Conservation (phyloP, 2,113 vertebrate genomes). For the Larimichthys polyactis region DNA sequence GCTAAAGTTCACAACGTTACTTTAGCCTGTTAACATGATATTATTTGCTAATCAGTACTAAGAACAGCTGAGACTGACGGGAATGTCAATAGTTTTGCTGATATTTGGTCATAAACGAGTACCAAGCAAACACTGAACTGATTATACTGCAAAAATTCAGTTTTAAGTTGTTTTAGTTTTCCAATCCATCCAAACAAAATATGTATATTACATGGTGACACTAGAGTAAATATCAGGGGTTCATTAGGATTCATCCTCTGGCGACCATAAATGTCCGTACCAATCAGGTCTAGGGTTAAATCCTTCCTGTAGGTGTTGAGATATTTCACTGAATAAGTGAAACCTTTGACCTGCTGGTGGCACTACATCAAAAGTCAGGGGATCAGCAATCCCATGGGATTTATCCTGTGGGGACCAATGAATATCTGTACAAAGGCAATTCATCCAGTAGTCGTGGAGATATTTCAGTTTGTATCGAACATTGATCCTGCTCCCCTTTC, state of each 20-base stretch:
- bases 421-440: background rate
- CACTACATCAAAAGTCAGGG: background rate
- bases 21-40: background rate
- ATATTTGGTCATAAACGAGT: background rate
- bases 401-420: background rate
- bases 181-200: background rate
- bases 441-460: background rate
- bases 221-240: background rate
- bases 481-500: too few species aligned
- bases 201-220: background rate
- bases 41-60: background rate
- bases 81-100: background rate
- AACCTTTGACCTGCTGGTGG: background rate
- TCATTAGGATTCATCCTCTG: background rate
- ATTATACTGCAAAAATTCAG: background rate
- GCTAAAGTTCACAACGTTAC: background rate
- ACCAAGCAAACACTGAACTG: background rate
- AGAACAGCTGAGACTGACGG: background rate
- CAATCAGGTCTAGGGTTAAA: too few species aligned
- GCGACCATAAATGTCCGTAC: too few species aligned
- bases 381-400: background rate
- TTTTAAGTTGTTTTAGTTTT: too few species aligned
- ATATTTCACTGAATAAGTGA: background rate
- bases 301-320: background rate
- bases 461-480: background rate